A percentile compares a stretch with the other conserved stretches of the same genome.
Conservation (phyloP, 2,797 vertebrate genomes). For the Lepus oiostolus region DNA sequence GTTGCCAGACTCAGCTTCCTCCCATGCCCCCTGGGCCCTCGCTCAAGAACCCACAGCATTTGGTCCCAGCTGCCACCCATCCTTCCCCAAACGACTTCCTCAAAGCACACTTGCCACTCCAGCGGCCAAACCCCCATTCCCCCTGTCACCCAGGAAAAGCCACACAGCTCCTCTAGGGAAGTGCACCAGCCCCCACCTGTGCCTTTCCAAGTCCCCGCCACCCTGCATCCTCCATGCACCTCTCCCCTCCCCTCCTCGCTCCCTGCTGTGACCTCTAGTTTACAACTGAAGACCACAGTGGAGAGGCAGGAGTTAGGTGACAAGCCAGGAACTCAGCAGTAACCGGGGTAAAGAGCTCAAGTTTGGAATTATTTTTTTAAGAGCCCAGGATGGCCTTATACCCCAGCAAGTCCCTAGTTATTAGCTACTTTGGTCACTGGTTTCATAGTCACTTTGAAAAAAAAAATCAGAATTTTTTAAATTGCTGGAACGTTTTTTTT, state of each 20-base stretch:
- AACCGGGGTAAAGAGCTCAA: background rate
- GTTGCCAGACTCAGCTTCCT: constrained; percentile 58
- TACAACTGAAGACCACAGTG: background rate
- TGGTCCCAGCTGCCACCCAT: background rate
- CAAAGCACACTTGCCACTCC: constrained; percentile 24
- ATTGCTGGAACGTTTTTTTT: no score
- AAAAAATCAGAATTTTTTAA: background rate
- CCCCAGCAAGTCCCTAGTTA: background rate
- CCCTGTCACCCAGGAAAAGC: no score
- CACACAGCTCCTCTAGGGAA: no score
- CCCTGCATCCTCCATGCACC: background rate
- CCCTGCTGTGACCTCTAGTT: background rate
- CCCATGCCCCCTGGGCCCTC: background rate
- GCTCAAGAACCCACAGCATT: constrained; percentile 19
- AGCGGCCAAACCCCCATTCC: background rate
- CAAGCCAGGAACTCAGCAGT: background rate
- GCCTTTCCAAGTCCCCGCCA: background rate
- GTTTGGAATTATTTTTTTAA: background rate
- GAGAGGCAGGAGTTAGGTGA: background rate
- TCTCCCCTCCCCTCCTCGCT: background rate
- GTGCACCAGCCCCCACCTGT: background rate
- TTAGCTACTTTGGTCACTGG: background rate
- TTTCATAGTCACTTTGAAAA: constrained; percentile 34
- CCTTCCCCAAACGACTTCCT: constrained; percentile 40
- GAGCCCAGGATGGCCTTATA: background rate